These are phyloP conservation scores for Crioceris asparagi DNA, from an alignment of 2,888 invertebrate species.

Conservation along the genomic window DNA sequence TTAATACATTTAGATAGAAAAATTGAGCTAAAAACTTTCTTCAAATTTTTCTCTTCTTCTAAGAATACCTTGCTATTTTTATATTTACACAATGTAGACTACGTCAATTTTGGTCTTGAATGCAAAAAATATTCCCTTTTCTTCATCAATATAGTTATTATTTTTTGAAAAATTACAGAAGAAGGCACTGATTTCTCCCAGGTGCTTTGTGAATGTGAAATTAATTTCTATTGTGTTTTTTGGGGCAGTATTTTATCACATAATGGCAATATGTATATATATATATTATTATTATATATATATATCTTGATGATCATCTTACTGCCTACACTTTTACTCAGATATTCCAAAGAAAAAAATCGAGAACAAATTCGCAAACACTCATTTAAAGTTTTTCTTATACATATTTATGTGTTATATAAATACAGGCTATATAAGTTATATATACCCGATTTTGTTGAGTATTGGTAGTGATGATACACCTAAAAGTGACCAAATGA, in stretches of 20 bases:
- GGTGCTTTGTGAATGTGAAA: constrained; percentile 20
- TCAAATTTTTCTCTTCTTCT: constrained; percentile 18
- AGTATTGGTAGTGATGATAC: no score
- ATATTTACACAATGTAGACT: constrained; percentile 17
- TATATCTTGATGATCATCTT: no score
- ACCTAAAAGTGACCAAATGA: no score
- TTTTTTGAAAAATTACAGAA: constrained; percentile 26
- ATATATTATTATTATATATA: no score
- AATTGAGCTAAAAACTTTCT: constrained; percentile 31
- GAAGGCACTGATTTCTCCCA: constrained; percentile 33
- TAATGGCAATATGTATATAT: constrained; percentile 32
- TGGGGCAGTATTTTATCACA: constrained; percentile 33
- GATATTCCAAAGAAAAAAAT: no score
- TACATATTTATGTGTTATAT: no score
- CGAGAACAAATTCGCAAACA: no score
- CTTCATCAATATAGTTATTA: constrained; percentile 20
- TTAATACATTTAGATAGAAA: constrained; percentile 25
- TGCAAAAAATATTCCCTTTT: constrained; percentile 31
- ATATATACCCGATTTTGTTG: no score
- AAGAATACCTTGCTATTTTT: constrained; percentile 18
- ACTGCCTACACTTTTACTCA: no score
- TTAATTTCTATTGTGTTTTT: constrained; percentile 24
- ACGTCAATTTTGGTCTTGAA: constrained; percentile 28
- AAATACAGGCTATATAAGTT: no score
- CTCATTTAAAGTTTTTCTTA: no score